A percentile compares a stretch with the other conserved stretches of the same genome.
Evolutionary conservation across 2,888 invertebrate species (phyloP).

Genomic region (Odiellus spinosus): DNA sequence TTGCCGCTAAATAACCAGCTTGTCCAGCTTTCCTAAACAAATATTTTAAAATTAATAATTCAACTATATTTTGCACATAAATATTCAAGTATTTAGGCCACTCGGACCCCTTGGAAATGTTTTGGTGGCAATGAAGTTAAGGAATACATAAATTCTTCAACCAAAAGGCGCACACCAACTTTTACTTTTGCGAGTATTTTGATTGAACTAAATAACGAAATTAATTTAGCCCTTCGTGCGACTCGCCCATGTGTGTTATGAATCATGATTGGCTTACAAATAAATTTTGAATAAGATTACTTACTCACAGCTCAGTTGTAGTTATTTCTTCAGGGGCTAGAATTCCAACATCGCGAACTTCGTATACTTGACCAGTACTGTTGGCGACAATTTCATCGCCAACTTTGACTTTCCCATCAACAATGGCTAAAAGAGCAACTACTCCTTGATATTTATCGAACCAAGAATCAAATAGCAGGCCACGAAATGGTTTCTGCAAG

Average conservation of each 20-base stretch:
- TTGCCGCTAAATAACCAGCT: conserved; percentile 73
- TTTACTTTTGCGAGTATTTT: too few relatives aligned
- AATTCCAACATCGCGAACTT: conserved; percentile 59
- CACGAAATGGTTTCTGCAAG: conserved; percentile 44
- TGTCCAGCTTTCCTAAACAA: conserved; percentile 55
- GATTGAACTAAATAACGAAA: neutral
- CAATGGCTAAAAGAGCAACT: conserved; percentile 55
- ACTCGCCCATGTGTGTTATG: neutral
- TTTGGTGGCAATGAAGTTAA: neutral
- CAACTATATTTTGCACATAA: neutral
- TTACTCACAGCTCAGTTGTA: conserved; percentile 44
- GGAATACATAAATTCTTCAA: too few relatives aligned
- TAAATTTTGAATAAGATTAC: neutral
- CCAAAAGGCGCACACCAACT: too few relatives aligned
- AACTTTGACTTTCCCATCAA: conserved; percentile 52
- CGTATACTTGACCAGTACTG: conserved; percentile 55
- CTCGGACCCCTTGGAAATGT: neutral
- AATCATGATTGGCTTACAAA: neutral
- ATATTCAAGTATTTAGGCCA: neutral
- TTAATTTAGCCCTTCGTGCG: neutral
- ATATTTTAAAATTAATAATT: neutral
- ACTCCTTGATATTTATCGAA: conserved; percentile 74
- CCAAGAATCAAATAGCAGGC: conserved; percentile 83
- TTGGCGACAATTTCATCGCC: conserved; percentile 48
- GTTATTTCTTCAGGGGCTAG: conserved; percentile 57